Conservation (phyloP, 2,888 invertebrate species). For the Diaprepes abbreviatus region DNA sequence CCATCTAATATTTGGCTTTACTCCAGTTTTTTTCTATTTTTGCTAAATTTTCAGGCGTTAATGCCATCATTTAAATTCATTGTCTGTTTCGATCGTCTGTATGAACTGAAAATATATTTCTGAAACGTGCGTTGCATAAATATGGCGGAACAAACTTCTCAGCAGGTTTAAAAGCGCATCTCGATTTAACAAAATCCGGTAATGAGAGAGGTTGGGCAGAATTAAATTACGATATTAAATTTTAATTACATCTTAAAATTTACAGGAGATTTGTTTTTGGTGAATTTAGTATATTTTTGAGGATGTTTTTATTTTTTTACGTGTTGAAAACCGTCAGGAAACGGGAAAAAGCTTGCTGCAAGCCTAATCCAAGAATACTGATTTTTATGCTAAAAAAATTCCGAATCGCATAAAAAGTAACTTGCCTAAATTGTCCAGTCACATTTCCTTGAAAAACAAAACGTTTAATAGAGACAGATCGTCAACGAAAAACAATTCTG, state of each 20-base stretch:
- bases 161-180: constrained; percentile 32
- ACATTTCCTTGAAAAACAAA: too few species aligned
- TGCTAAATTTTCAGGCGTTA: constrained; percentile 53
- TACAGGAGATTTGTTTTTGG: too few species aligned
- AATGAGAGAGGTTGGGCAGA: constrained; percentile 35
- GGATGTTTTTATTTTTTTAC: too few species aligned
- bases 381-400: too few species aligned
- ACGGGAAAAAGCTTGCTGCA: too few species aligned
- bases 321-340: too few species aligned
- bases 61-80: constrained; percentile 66
- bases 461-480: too few species aligned
- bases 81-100: constrained; percentile 65
- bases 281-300: too few species aligned
- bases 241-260: neutral
- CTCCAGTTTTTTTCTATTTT: constrained; percentile 29
- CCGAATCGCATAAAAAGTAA: too few species aligned
- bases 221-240: constrained; percentile 24
- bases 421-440: too few species aligned
- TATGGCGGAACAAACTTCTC: constrained; percentile 40
- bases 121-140: constrained; percentile 64
- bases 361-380: too few species aligned
- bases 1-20: neutral
- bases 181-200: constrained; percentile 34
- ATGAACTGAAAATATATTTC: constrained; percentile 68
- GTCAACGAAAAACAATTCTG: too few species aligned